Base-by-base conservation (phyloP, 2,113 vertebrate species). In the Reinhardtius hippoglossoides region DNA sequence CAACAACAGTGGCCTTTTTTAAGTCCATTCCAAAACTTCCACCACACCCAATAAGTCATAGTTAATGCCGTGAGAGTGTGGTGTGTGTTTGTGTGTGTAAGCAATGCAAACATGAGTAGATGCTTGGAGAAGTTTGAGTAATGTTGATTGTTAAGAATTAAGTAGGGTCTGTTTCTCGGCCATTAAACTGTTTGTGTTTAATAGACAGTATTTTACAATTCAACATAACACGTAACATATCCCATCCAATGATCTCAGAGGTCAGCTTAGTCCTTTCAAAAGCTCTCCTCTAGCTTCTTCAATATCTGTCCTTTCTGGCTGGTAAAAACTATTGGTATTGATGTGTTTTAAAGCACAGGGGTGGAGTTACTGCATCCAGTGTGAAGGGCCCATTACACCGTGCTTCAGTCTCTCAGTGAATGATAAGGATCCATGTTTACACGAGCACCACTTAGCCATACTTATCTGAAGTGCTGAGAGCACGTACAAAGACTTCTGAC, bases 401-500 rank as follows among this genome's bases (percentile, higher is more conserved):
- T 31, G 74, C 50, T 37, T n/a, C 78, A 56, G 62, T 74, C 21
- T 81, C 80, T 75, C 66, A 56, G 77, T 75, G 58, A 64, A 84
- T 57, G 90, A 92, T 92, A 93, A 87, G 84, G 67, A 92, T 88
- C 87, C 85, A 63, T 91, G 87, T 90, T 92, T 90, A 77, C 65
- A 82, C 73, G 85, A 80, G 83, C 78, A 74, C 82, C 84, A 91
- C 87, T 87, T 86, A 85, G 83, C 70, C 46, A 63, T 65, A 81
- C 86, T 93, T 90, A 92, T 90, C 78, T 71, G 55, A 74, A 90
- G 86, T 85, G 85, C 62, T 88, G 86, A 90, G 75, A 88, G 78
- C 68, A 60, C 54, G 46, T 78, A 91, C 85, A 89, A 90, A 88
- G 81, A 82, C 70, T 85, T 84, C 70, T 74, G 74, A 88, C 85